These are phyloP conservation scores for Nebria salina DNA, from an alignment of 2,888 invertebrate species.

Conservation along the genomic window DNA sequence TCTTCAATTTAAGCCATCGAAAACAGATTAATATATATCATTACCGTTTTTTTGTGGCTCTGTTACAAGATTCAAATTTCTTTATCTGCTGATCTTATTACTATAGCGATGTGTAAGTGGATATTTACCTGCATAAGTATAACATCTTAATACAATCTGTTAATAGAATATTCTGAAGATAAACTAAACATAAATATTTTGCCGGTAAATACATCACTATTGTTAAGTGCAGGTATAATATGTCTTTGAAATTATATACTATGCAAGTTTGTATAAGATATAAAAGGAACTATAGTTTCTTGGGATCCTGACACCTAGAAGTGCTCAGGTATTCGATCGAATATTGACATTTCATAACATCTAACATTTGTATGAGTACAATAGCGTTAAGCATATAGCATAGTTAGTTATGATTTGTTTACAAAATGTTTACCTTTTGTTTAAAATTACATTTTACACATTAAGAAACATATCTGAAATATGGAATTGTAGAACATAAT, in stretches of 20 bases:
- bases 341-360: background rate
- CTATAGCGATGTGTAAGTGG: background rate
- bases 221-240: conserved; percentile 18
- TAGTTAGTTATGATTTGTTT: too few relatives aligned
- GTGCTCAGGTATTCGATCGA: background rate
- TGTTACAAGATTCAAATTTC: too few relatives aligned
- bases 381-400: too few relatives aligned
- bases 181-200: conserved; percentile 24
- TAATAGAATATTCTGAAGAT: conserved; percentile 6
- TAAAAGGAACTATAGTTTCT: background rate
- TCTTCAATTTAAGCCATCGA: too few relatives aligned
- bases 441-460: background rate
- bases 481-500: background rate
- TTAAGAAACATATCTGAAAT: background rate
- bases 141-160: conserved; percentile 11
- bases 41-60: too few relatives aligned
- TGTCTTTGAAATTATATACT: background rate
- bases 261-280: background rate
- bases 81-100: background rate
- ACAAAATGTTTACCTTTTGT: background rate
- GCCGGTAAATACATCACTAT: conserved; percentile 18
- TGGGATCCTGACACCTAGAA: conserved; percentile 1
- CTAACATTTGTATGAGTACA: too few relatives aligned
- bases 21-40: too few relatives aligned
- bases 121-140: background rate